Base-by-base conservation (phyloP, 2,113 vertebrate genomes). In the Caretta caretta region DNA sequence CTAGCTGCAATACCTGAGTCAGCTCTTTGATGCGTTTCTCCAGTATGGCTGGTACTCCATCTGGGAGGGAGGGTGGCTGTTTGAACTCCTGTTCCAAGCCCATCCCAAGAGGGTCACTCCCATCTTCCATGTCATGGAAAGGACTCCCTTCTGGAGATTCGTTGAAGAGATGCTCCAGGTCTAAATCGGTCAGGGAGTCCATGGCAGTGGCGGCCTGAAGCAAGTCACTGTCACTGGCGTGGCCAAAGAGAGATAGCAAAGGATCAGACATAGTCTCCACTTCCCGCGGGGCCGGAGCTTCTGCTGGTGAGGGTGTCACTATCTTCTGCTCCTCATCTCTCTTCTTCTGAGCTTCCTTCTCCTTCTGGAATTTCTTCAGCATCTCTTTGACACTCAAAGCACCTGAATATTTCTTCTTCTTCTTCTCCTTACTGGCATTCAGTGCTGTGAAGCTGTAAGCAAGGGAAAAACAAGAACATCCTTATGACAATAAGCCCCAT, bases 361-460 rank as follows among this genome's bases (percentile, higher is more conserved):
- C 99, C 75, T 98, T 99, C 90, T 99, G 99, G 89, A 99, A 99
- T 90, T 99, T 99, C 91, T 98, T 99, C 89, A 99, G 91, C 99
- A 99, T 99, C 91, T 99, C 99, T 94, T 99, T 99, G 86, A 99
- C 98, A 0, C 98, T 99, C 76, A 99, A 81, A 8, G 98, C 93
- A 13, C 98, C 98, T 0, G 97, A 98, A 13, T 97, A 96, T 89
- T 98, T 99, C 92, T 98, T 99, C 92, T 99, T 99, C 95, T 99
- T 99, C 94, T 99, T 99, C 88, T 98, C 98, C 83, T 99, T 98
- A 92, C 94, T 96, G 79, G 98, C 95, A 84, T 98, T 98, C 96
- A 99, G 97, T 3, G 98, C 98, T 10, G 96, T 94, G 87, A 98
- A 98, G 84, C 98, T 99, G 90, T 12, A 92, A 95, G 92, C 48